Evolutionary conservation across 2,888 invertebrate genomes (phyloP), one percentile per base, ranked within the genome.

Genomic region (Volucella zonaria): DNA sequence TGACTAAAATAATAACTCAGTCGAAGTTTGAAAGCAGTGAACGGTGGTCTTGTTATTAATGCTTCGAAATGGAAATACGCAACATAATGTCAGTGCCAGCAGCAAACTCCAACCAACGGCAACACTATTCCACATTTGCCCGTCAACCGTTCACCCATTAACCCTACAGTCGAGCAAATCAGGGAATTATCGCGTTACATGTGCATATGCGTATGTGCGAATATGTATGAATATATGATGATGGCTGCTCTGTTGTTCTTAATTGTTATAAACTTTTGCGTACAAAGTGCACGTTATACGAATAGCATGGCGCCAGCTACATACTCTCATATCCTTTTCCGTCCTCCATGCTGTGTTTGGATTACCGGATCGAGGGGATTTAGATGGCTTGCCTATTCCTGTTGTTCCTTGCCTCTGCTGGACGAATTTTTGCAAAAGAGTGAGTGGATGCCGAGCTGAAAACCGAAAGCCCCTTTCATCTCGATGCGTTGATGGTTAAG

Each of bases 241-340:
- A 61, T 67, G 77, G 56, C 71, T 52, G 43, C 23, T 59, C 70
- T 78, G 71, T 82, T 82, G 73, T 82, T 73, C 68, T 73, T 82
- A 82, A 82, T 82, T 82, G 78, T 82, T 82, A 82, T 79, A 79
- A 82, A 78, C 74, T 79, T 79, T 79, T 74, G 58, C 74, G 15
- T 68, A 75, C 43, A 15, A 56, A 80, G 43, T 74, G 68, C 68
- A 74, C 61, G n/a, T 61, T 45, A 43, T 45, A 31, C 31, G 18
- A 47, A 9, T 47, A 52, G 31, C 59, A 38, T 18, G 10, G 51
- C 15, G 47, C 31, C 23, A 18, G 1, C 14, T 31, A 40, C 6
- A 40, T 51, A 43, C 18, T 23, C 14, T n/a, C 31, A 62, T 14
- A 14, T 40, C 42, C 18, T 10, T 12, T 23, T 23, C 54, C 52